A percentile compares a stretch with the other conserved stretches of the same genome.
Evolutionary conservation across 2,113 vertebrate genomes (phyloP).

Genomic region (Geococcyx californianus): DNA sequence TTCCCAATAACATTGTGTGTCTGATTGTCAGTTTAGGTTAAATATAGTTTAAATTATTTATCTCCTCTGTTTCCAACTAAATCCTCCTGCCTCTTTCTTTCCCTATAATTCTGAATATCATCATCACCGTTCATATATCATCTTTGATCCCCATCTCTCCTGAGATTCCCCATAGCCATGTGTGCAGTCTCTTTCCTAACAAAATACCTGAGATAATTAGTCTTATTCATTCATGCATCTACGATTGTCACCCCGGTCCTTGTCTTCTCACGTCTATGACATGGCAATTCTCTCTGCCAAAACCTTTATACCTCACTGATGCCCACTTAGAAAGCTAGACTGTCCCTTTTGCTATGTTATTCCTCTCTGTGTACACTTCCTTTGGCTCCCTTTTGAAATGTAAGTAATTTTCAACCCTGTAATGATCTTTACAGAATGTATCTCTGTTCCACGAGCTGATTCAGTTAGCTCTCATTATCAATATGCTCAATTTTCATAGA

Average conservation of each 20-base stretch:
- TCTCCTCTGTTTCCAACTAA: background rate
- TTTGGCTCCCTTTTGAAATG: background rate
- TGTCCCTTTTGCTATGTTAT: background rate
- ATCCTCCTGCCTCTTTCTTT: background rate
- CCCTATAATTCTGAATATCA: background rate
- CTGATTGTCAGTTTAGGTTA: background rate
- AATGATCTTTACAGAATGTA: background rate
- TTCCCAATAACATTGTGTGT: background rate
- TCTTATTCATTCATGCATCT: background rate
- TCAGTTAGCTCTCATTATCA: background rate
- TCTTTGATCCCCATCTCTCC: background rate
- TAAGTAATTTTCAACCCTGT: background rate
- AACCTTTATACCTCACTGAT: background rate
- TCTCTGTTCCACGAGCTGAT: background rate
- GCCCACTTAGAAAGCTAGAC: background rate
- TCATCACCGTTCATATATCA: background rate
- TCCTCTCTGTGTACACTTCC: background rate
- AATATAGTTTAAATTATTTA: background rate
- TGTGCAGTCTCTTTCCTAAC: background rate
- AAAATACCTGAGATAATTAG: background rate
- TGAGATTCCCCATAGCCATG: background rate
- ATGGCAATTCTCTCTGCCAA: background rate
- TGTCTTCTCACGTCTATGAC: background rate
- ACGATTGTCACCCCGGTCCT: background rate
- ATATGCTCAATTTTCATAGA: background rate